Percentiles rank a stretch among this genome's conserved stretches.
Conservation (phyloP, 2,888 invertebrate genomes). For the Heliconius ethilla region DNA sequence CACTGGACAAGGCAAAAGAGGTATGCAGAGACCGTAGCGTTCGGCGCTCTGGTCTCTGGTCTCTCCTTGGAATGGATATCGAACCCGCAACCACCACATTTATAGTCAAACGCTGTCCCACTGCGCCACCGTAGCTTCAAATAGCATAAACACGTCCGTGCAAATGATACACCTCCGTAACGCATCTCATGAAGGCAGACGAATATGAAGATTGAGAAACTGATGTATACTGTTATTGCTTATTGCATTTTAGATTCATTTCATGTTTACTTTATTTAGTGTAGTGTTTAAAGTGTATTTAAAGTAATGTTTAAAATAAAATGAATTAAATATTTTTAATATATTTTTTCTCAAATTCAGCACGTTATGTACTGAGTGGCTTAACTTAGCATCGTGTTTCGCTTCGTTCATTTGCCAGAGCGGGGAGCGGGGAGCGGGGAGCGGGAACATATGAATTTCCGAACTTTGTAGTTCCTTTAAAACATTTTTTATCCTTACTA, state of each 20-base stretch:
- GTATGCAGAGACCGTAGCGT: no score
- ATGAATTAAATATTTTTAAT: background rate
- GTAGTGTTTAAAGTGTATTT: background rate
- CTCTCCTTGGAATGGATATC: background rate
- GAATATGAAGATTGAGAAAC: background rate
- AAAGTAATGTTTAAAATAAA: background rate
- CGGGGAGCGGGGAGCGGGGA: no score
- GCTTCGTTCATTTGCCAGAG: no score
- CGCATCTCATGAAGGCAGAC: conserved; percentile 3
- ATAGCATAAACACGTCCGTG: background rate
- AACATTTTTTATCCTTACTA: no score
- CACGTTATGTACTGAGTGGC: no score
- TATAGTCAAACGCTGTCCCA: background rate
- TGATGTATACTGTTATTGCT: background rate
- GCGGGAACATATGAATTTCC: no score
- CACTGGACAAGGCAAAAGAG: no score
- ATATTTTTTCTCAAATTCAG: background rate
- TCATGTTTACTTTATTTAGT: background rate
- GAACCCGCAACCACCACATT: background rate
- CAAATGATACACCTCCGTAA: background rate
- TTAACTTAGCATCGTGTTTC: no score
- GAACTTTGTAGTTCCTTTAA: no score
- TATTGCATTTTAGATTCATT: conserved; percentile 6
- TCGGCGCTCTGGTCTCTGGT: no score
- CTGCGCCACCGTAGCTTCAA: background rate